Evolutionary conservation across 2,113 vertebrate species (phyloP).

Genomic region (Bujurquina vittata): DNA sequence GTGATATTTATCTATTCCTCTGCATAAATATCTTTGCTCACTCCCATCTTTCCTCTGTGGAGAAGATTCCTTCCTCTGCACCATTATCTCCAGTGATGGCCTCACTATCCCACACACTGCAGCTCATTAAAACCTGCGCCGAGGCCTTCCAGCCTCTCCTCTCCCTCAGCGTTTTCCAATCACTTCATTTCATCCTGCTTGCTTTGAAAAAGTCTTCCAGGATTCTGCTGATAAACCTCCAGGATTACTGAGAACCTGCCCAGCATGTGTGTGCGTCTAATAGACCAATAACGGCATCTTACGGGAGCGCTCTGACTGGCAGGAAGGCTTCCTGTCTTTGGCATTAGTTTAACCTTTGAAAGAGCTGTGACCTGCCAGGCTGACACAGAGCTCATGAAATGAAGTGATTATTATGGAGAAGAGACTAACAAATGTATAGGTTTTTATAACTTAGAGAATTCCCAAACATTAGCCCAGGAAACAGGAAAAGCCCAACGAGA

Average conservation of each 20-base stretch:
- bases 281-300: conserved; percentile 16
- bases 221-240: conserved; percentile 31
- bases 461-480: background rate
- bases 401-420: conserved; percentile 13
- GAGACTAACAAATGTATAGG: background rate
- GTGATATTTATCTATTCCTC: conserved; percentile 30
- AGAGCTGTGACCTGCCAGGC: conserved; percentile 1
- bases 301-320: conserved; percentile 10
- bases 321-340: conserved; percentile 10
- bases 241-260: conserved; percentile 40
- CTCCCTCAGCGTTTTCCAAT: background rate
- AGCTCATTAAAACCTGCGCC: conserved; percentile 60
- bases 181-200: conserved; percentile 54
- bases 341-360: conserved; percentile 40
- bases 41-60: background rate
- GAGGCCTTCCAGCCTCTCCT: background rate
- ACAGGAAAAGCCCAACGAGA: too few species aligned
- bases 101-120: conserved; percentile 39
- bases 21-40: conserved; percentile 28
- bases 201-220: conserved; percentile 65
- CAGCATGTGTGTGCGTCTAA: background rate
- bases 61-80: background rate
- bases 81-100: conserved; percentile 55
- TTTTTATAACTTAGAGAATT: conserved; percentile 3
- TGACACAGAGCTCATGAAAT: conserved; percentile 1